phyloP scores from a whole-genome alignment of 1,140 invertebrate species.

The Bombus soroeensis region DNA sequence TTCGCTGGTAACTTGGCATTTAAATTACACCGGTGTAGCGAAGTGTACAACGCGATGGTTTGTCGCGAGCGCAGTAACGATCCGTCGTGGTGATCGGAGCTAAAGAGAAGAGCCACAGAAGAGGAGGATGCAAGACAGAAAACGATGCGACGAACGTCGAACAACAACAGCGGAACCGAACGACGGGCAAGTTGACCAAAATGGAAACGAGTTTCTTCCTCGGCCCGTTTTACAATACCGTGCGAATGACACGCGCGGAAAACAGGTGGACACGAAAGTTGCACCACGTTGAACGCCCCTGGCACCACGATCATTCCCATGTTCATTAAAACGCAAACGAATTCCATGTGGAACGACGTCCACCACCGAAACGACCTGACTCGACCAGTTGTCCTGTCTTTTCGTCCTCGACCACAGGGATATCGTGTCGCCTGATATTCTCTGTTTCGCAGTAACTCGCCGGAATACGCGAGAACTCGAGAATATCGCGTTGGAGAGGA shows the following conservation, averaged over 20 bases:
- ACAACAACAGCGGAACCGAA: conserved; percentile 7
- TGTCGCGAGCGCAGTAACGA: not conserved
- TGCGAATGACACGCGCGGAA: conserved; percentile 57
- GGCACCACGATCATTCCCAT: conserved; percentile 65
- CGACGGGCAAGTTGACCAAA: conserved; percentile 25
- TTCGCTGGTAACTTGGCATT: not conserved
- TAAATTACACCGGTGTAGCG: not conserved
- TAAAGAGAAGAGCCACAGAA: conserved; percentile 14
- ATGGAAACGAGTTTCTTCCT: conserved; percentile 59
- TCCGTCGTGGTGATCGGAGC: conserved; percentile 3
- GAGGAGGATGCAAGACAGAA: no score
- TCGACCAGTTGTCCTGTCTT: conserved; percentile 51
- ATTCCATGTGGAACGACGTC: conserved; percentile 53
- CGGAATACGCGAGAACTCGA: no score
- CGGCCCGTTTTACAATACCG: conserved; percentile 51
- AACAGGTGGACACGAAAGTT: conserved; percentile 48
- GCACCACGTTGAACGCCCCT: conserved; percentile 35
- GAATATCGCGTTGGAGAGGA: not conserved
- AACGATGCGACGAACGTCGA: not conserved
- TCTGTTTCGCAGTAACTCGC: not conserved
- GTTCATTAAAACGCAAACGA: conserved; percentile 73
- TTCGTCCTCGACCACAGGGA: not conserved
- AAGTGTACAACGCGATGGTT: not conserved
- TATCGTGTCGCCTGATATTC: not conserved
- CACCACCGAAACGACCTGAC: conserved; percentile 46